Conservation (phyloP, 2,113 vertebrate genomes). For the Alethe castanea region DNA sequence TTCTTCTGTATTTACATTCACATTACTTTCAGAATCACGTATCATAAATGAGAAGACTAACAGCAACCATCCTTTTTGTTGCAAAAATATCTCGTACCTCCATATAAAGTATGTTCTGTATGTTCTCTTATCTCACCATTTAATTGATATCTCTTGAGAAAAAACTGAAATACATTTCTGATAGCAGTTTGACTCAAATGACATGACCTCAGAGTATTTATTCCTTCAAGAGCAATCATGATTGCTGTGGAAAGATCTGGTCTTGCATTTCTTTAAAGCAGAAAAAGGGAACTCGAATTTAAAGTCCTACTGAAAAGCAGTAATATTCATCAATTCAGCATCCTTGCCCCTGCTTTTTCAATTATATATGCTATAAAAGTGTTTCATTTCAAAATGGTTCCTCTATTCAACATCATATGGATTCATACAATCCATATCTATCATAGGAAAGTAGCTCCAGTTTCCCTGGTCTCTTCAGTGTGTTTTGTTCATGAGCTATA, state of each 20-base stretch:
- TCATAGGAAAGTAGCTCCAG: neutral
- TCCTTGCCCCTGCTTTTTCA: neutral
- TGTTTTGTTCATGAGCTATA: neutral
- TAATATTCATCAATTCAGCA: neutral
- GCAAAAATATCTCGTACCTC: neutral
- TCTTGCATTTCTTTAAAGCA: neutral
- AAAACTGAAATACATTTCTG: neutral
- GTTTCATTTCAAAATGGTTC: neutral
- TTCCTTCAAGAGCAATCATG: neutral
- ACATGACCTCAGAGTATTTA: neutral
- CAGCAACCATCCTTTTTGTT: neutral
- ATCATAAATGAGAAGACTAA: neutral
- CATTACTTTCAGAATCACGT: neutral
- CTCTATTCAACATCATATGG: neutral
- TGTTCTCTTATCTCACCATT: neutral
- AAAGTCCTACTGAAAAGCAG: neutral
- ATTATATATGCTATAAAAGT: neutral
- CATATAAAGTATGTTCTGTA: neutral
- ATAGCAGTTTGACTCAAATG: neutral
- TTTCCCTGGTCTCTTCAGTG: neutral
- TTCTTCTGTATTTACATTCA: neutral
- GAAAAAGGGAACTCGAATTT: neutral
- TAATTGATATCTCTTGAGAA: neutral
- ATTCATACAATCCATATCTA: neutral
- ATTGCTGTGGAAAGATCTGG: neutral